Evolutionary conservation across 2,797 vertebrate genomes (phyloP).

Genomic region (Darevskia mixta): DNA sequence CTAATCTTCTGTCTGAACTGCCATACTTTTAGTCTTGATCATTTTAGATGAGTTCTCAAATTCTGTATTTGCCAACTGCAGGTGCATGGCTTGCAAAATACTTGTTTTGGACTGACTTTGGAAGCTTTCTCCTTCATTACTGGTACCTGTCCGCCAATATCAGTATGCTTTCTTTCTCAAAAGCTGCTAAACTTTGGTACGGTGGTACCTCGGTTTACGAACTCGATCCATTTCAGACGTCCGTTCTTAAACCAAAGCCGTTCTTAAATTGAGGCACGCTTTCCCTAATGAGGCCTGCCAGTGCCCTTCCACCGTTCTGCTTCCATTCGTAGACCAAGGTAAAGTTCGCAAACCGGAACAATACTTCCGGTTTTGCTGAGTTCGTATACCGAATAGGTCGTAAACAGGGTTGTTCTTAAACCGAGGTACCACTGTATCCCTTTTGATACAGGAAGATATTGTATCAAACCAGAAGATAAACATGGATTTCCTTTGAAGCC

Average conservation of each 20-base stretch:
- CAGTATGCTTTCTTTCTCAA: conserved; percentile 34
- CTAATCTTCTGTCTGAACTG: background rate
- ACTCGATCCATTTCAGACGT: no score
- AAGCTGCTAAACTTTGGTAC: background rate
- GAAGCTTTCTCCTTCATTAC: conserved; percentile 15
- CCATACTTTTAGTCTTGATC: background rate
- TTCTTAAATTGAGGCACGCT: no score
- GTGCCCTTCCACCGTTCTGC: no score
- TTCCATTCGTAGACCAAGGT: no score
- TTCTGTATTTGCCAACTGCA: conserved; percentile 50
- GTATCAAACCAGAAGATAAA: background rate
- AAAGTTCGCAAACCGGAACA: no score
- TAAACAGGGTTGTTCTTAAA: no score
- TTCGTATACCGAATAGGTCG: no score
- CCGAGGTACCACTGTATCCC: background rate
- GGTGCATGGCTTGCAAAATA: conserved; percentile 50
- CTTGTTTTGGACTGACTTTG: conserved; percentile 54
- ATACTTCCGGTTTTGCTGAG: no score
- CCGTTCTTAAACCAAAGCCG: no score
- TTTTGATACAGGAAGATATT: background rate
- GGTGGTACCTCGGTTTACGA: no score
- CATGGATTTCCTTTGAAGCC: background rate
- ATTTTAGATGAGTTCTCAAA: conserved; percentile 40
- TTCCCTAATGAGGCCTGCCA: no score
- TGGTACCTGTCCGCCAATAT: conserved; percentile 16